Percentiles rank a stretch among this genome's conserved stretches.
Conservation (phyloP, 2,888 invertebrate species). For the Tortricodes alternella region DNA sequence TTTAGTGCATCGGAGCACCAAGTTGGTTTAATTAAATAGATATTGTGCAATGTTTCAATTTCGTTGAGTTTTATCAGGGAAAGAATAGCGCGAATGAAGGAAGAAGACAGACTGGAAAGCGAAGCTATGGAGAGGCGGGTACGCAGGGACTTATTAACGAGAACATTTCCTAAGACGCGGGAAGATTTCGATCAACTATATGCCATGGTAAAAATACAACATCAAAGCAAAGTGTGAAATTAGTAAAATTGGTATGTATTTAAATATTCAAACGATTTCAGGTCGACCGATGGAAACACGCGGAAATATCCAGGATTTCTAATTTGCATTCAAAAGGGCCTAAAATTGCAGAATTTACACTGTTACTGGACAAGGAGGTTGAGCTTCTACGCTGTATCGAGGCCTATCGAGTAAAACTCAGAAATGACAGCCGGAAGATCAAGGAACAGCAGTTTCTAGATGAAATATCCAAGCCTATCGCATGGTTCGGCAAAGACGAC, state of each 20-base stretch:
- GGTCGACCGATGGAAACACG: conserved; percentile 86
- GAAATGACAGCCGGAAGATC: conserved; percentile 82
- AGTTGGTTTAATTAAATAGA: background rate
- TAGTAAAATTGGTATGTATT: background rate
- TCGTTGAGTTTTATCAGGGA: conserved; percentile 49
- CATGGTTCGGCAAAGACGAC: conserved; percentile 89
- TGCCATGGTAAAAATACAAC: conserved; percentile 72
- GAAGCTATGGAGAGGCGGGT: conserved; percentile 79
- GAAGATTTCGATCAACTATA: conserved; percentile 90
- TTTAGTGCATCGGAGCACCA: too few relatives aligned
- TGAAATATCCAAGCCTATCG: conserved; percentile 87
- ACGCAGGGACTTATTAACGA: conserved; percentile 83
- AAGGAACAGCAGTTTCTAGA: conserved; percentile 85
- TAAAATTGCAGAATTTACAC: conserved; percentile 86
- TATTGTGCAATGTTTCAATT: background rate
- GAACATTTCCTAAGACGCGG: conserved; percentile 87
- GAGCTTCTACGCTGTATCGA: conserved; percentile 87
- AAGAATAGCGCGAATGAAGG: conserved; percentile 73
- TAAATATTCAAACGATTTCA: conserved; percentile 41
- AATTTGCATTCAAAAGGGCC: conserved; percentile 85
- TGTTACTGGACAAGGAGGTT: conserved; percentile 88
- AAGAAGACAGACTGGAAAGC: conserved; percentile 78
- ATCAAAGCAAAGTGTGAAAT: background rate
- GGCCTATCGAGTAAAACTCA: conserved; percentile 84
- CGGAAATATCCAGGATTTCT: conserved; percentile 85